Base-by-base conservation (phyloP, 2,113 vertebrate species). In the Heterotilapia buettikoferi region DNA sequence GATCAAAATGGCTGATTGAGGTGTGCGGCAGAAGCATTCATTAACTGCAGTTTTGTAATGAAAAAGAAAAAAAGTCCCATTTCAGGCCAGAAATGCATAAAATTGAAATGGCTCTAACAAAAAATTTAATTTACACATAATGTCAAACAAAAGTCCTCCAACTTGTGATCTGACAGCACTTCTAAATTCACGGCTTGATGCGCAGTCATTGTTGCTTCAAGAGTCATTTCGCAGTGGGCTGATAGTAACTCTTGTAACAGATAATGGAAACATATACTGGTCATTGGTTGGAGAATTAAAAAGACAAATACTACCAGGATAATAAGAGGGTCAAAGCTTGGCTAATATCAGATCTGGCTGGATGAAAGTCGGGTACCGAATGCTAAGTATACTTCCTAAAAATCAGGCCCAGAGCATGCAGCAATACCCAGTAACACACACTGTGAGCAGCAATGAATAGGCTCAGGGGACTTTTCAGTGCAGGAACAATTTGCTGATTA, bases 1-100 rank as follows among this genome's bases (percentile, higher is more conserved):
- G 88, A 92, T 93, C 88, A 91, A 63, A 92, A 85, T 68, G 86
- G 90, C 85, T 85, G 91, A 94, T 91, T 82, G 86, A 86, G 88
- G 86, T 88, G 83, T 88, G 43, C 16, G 5, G 92, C 84, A 76
- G 90, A 90, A 76, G 80, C 79, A 10, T 87, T 84, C 86, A 80
- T 83, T 54, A 84, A 85, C 80, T 36, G 54, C 80, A 53, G 26
- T 47, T 79, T 50, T 79, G 21, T 73, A 24, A 83, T 33, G 33
- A 53, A 29, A 59, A 59, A 59, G 56, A 29, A 56, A 83, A 83
- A 93, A 83, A 56, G 50, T 21, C 31, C 43, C 9, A 47, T 82
- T 82, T 81, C 26, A 43, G 81, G 53, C 59, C 43, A 54, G 8
- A n/a, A 33, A 61, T 71, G 66, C 86, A 63, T 53, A 68, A 82